A percentile compares a stretch with the other conserved stretches of the same genome.
Conservation (phyloP, 2,888 invertebrate genomes). For the Listrodromus nycthemerus region DNA sequence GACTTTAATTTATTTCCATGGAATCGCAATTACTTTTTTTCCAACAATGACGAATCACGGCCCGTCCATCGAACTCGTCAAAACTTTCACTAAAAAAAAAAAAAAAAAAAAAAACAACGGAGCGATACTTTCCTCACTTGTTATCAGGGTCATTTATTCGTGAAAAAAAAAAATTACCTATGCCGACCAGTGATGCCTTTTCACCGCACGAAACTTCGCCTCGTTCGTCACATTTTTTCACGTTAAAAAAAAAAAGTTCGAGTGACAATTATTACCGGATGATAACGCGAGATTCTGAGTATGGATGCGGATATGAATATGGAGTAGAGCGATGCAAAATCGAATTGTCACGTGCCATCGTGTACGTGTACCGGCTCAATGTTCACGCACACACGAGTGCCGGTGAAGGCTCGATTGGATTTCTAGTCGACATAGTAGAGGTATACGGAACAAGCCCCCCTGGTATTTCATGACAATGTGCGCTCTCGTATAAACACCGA, state of each 20-base stretch:
- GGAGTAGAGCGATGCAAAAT: slow-evolving; percentile 53
- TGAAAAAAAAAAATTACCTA: not conserved
- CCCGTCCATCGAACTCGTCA: not conserved
- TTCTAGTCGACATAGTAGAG: slow-evolving; percentile 30
- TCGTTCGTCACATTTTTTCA: not conserved
- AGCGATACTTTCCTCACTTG: not conserved
- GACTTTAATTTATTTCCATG: not conserved
- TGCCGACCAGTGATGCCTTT: too few relatives aligned
- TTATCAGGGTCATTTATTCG: not conserved
- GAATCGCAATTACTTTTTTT: not conserved
- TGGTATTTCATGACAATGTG: not conserved
- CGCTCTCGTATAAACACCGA: not conserved
- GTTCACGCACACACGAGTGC: not conserved
- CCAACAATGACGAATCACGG: not conserved
- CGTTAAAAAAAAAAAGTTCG: not conserved
- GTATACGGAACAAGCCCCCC: not conserved
- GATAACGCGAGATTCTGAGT: not conserved
- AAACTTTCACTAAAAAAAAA: not conserved
- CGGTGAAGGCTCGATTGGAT: slow-evolving; percentile 41
- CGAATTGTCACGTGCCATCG: slow-evolving; percentile 19
- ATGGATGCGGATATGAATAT: slow-evolving; percentile 46
- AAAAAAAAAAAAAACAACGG: not conserved
- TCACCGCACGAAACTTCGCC: not conserved
- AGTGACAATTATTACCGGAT: not conserved
- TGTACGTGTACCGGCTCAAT: not conserved